Evolutionary conservation across 2,888 invertebrate species (phyloP).

Genomic region (Netelia fuscicornis): DNA sequence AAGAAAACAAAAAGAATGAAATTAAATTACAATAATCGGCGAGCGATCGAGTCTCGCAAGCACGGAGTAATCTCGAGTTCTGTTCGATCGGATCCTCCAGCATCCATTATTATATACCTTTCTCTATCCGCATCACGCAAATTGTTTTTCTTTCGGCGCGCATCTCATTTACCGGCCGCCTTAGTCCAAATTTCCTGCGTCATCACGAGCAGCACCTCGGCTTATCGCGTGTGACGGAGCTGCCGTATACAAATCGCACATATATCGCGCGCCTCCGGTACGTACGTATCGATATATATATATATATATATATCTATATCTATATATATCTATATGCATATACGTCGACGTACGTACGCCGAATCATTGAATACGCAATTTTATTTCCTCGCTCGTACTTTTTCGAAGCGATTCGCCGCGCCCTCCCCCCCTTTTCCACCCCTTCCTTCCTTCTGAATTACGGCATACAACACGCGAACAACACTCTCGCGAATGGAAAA

Average conservation of each 20-base stretch:
- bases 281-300: slow-evolving; percentile 9
- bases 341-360: slow-evolving; percentile 45
- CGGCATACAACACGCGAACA: slow-evolving; percentile 20
- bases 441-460: neutral
- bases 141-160: neutral
- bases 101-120: slow-evolving; percentile 57
- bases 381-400: slow-evolving; percentile 57
- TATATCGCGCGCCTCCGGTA: neutral
- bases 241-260: slow-evolving; percentile 39
- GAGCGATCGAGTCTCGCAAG: slow-evolving; percentile 16
- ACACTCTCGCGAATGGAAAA: slow-evolving; percentile 36
- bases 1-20: neutral
- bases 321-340: slow-evolving; percentile 12
- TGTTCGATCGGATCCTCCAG: slow-evolving; percentile 44
- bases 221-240: slow-evolving; percentile 52
- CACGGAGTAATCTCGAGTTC: slow-evolving; percentile 32
- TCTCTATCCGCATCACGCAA: slow-evolving; percentile 11
- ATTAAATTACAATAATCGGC: neutral
- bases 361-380: slow-evolving; percentile 61
- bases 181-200: slow-evolving; percentile 48
- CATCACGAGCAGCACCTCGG: slow-evolving; percentile 29
- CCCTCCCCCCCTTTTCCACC: neutral
- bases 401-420: slow-evolving; percentile 12
- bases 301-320: neutral
- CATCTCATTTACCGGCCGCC: slow-evolving; percentile 36